These are phyloP conservation scores for Sebastes steindachneri DNA, from an alignment of 2,797 vertebrate genomes.

Conservation along the genomic window DNA sequence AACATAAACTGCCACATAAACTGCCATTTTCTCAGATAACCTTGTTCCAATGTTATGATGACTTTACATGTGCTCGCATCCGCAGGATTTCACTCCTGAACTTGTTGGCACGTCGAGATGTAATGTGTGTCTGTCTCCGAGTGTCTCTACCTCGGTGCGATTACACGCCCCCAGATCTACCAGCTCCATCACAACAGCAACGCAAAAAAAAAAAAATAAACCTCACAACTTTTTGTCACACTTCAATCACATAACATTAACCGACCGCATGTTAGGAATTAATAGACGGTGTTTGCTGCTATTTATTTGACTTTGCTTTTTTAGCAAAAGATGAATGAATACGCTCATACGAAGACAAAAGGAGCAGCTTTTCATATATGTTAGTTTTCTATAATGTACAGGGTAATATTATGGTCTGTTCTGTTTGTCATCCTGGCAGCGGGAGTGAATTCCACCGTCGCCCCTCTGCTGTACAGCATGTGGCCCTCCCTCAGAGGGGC, in stretches of 20 bases:
- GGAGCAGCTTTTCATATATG: background rate
- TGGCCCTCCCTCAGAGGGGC: conserved; percentile 77
- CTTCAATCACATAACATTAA: conserved; percentile 81
- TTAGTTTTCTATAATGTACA: conserved; percentile 6
- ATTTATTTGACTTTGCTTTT: conserved; percentile 58
- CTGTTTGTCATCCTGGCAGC: conserved; percentile 60
- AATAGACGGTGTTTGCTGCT: conserved; percentile 71
- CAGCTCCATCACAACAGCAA: conserved; percentile 76
- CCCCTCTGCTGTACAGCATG: conserved; percentile 75
- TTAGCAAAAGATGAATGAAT: conserved; percentile 62
- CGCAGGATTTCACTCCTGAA: conserved; percentile 81
- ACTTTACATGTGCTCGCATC: conserved; percentile 81
- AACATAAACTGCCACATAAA: conserved; percentile 79
- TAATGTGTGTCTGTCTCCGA: conserved; percentile 72
- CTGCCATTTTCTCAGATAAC: conserved; percentile 81
- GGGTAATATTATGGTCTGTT: conserved; percentile 36
- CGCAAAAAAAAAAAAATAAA: conserved; percentile 63
- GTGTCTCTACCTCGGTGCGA: conserved; percentile 80
- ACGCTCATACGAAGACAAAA: conserved; percentile 13
- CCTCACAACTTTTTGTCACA: conserved; percentile 83
- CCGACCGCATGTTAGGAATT: conserved; percentile 76
- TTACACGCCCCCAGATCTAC: conserved; percentile 79
- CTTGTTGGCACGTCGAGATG: conserved; percentile 77
- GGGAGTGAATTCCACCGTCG: conserved; percentile 60
- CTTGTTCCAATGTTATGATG: conserved; percentile 83